Evolutionary conservation across 2,113 vertebrate genomes (phyloP).

Genomic region (Xiphias gladius): DNA sequence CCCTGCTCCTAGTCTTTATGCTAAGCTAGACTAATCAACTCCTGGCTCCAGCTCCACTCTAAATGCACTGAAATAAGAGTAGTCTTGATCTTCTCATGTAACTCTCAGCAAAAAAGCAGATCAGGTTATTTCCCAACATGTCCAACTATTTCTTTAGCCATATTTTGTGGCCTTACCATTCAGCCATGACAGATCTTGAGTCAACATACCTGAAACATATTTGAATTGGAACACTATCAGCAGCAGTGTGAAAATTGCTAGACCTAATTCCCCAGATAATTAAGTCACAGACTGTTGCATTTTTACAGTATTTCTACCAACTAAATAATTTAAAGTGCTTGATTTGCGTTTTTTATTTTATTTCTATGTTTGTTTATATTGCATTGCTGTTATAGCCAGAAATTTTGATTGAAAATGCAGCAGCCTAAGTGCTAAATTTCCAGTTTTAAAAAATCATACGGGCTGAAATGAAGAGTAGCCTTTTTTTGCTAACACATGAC

Average conservation of each 20-base stretch:
- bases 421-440: background rate
- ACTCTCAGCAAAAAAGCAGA: background rate
- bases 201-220: background rate
- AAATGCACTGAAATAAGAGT: too few relatives aligned
- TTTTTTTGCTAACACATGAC: background rate
- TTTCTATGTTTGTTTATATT: background rate
- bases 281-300: background rate
- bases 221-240: background rate
- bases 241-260: background rate
- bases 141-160: background rate
- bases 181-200: background rate
- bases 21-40: background rate
- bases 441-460: background rate
- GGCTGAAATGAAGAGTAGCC: background rate
- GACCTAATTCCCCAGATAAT: background rate
- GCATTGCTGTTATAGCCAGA: background rate
- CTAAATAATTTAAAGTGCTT: background rate
- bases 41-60: too few relatives aligned
- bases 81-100: too few relatives aligned
- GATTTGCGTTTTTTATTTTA: background rate
- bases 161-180: background rate
- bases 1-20: background rate
- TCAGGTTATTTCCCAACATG: background rate
- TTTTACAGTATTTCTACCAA: background rate
- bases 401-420: background rate